A percentile compares a stretch with the other conserved stretches of the same genome.
Evolutionary conservation across 2,888 invertebrate genomes (phyloP).

Genomic region (Cantharis rustica): DNA sequence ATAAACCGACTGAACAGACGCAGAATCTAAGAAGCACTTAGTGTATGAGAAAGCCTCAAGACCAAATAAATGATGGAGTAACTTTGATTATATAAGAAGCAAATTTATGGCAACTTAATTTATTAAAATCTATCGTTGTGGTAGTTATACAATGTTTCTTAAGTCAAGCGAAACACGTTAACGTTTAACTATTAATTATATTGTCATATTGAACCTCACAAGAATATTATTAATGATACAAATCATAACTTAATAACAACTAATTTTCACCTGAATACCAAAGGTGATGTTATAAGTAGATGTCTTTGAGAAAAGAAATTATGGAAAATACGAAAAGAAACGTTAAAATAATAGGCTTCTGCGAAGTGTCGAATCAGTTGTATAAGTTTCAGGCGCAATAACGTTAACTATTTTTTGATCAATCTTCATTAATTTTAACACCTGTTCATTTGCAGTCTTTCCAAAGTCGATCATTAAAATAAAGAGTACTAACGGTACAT

Average conservation of each 20-base stretch:
- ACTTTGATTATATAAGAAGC: too few relatives aligned
- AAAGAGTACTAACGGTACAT: slow-evolving; percentile 52
- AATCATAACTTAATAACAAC: background rate
- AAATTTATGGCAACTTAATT: background rate
- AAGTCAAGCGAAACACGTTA: background rate
- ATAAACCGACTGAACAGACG: background rate
- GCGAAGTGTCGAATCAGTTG: background rate
- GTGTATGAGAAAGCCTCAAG: background rate
- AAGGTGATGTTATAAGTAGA: background rate
- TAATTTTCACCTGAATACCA: background rate
- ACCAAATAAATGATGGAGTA: too few relatives aligned
- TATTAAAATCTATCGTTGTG: background rate
- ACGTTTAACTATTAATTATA: too few relatives aligned
- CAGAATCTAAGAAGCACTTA: background rate
- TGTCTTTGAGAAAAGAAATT: background rate
- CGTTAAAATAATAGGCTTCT: background rate
- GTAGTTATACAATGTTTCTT: too few relatives aligned
- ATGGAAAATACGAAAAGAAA: background rate
- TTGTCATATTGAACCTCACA: background rate
- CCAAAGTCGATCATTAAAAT: slow-evolving; percentile 51
- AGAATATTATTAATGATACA: background rate
- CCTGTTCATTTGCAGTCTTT: slow-evolving; percentile 41
- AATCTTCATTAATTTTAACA: slow-evolving; percentile 25
- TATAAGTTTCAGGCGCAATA: background rate
- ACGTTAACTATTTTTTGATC: background rate